Conservation (phyloP, 2,113 vertebrate genomes). For the Harpagus bidentatus region DNA sequence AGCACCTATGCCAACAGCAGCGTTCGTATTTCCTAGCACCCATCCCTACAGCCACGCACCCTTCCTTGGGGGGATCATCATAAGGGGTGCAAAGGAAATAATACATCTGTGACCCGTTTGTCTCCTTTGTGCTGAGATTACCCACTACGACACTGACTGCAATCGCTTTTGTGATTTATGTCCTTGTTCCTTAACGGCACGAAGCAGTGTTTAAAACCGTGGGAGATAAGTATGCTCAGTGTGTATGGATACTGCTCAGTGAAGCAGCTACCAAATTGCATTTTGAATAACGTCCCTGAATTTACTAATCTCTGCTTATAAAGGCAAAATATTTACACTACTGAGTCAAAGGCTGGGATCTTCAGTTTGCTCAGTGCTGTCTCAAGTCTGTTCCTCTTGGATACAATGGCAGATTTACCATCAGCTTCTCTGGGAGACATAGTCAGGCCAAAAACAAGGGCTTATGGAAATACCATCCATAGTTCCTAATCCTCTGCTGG, state of each 20-base stretch:
- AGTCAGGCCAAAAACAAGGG: slow-evolving; percentile 25
- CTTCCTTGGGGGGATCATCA: not conserved
- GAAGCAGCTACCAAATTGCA: slow-evolving; percentile 19
- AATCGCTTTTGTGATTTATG: not conserved
- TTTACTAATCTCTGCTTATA: slow-evolving; percentile 46
- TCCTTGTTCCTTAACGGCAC: not conserved
- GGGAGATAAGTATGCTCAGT: not conserved
- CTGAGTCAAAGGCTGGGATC: slow-evolving; percentile 38
- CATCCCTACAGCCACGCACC: accelerated
- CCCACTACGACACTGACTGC: not conserved
- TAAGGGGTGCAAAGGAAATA: not conserved
- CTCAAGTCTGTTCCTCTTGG: slow-evolving; percentile 36
- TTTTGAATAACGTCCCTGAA: slow-evolving; percentile 25
- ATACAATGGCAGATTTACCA: slow-evolving; percentile 54
- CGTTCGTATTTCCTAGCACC: not conserved
- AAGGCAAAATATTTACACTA: slow-evolving; percentile 53
- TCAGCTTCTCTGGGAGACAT: slow-evolving; percentile 39
- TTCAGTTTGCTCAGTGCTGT: slow-evolving; percentile 37
- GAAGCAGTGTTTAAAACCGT: not conserved
- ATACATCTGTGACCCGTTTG: not conserved
- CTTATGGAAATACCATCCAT: slow-evolving; percentile 44
- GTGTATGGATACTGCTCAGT: not conserved
- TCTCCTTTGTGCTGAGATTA: slow-evolving; percentile 39
- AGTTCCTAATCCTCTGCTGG: slow-evolving; percentile 32
- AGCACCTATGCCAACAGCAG: not conserved